Evolutionary conservation across 2,113 vertebrate species (phyloP).

Genomic region (Tonatia bakeri): DNA sequence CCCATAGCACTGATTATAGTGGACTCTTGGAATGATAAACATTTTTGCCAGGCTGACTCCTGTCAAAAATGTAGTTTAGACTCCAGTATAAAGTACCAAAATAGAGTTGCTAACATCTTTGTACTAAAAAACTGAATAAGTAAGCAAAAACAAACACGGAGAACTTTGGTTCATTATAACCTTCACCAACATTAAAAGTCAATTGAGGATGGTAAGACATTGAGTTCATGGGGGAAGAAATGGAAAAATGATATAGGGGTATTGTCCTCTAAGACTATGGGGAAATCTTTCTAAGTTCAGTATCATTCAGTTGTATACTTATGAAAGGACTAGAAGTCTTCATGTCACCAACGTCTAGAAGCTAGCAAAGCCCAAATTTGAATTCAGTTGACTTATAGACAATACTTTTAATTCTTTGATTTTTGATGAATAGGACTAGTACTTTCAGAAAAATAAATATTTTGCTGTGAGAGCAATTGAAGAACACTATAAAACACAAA

Average conservation of each 20-base stretch:
- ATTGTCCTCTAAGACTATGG: background rate
- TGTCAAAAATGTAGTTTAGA: background rate
- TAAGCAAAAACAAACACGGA: background rate
- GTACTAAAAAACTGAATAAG: background rate
- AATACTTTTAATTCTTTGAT: constrained; percentile 12
- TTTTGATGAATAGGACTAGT: background rate
- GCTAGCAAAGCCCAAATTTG: background rate
- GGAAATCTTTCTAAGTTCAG: background rate
- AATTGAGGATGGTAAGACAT: background rate
- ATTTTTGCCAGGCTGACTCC: background rate
- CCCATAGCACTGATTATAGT: background rate
- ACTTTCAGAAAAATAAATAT: background rate
- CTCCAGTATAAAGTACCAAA: background rate
- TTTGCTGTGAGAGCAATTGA: background rate
- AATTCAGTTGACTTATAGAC: constrained; percentile 24
- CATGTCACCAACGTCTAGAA: background rate
- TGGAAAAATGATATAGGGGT: background rate
- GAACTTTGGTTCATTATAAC: background rate
- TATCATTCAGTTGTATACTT: background rate
- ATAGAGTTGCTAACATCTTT: constrained; percentile 11
- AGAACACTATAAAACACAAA: constrained; percentile 19
- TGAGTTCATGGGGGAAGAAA: background rate
- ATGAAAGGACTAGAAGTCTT: background rate
- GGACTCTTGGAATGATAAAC: background rate
- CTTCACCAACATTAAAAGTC: background rate